These are phyloP conservation scores for Ammospiza nelsoni DNA, from an alignment of 2,113 vertebrate species.

Conservation along the genomic window DNA sequence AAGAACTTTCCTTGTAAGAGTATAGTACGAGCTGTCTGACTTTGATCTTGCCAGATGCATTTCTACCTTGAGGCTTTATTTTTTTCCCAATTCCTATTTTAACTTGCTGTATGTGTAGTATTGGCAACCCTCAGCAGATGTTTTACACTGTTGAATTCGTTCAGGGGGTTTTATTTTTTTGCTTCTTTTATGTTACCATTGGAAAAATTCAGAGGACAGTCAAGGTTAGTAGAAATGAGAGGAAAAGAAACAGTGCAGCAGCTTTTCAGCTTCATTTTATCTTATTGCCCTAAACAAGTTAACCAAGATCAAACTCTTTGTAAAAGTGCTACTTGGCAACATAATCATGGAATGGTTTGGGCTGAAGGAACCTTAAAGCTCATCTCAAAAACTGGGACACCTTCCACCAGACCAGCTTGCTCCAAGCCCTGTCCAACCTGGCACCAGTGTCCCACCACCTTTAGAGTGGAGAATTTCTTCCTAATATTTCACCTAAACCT, in stretches of 20 bases:
- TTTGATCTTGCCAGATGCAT: conserved; percentile 22
- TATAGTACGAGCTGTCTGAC: background rate
- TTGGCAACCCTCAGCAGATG: background rate
- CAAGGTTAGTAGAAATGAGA: background rate
- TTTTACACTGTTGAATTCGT: background rate
- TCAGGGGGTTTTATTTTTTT: background rate
- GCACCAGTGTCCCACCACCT: background rate
- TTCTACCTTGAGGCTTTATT: background rate
- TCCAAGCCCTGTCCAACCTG: background rate
- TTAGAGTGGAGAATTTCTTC: background rate
- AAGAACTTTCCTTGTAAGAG: background rate
- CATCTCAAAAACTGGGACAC: too few species aligned
- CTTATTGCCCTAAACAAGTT: background rate
- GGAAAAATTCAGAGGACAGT: background rate
- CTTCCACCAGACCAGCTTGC: background rate
- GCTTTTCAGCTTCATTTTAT: background rate
- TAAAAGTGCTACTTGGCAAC: background rate
- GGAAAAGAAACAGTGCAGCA: background rate
- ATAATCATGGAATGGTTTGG: background rate
- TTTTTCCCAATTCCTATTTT: background rate
- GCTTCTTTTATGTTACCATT: background rate
- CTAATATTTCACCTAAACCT: background rate
- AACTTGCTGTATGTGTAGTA: background rate
- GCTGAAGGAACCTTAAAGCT: background rate
- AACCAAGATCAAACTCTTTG: background rate